Evolutionary conservation across 2,113 vertebrate species (phyloP).

Genomic region (Taurulus bubalis): DNA sequence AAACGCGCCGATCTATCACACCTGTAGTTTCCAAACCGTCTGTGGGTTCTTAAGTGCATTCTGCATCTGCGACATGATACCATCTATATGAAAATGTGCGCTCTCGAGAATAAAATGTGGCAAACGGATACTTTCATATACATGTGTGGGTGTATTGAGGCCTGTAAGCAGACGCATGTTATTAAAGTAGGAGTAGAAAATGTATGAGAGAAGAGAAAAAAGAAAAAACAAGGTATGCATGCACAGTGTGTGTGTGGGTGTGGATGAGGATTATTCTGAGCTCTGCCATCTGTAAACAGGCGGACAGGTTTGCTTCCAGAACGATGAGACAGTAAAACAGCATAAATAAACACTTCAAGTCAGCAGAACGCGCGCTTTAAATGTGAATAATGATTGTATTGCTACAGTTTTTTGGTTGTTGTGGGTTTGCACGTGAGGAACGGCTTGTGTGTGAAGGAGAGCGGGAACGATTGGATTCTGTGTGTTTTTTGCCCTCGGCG

Average conservation of each 20-base stretch:
- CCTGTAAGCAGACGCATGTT: conserved; percentile 27
- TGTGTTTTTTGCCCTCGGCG: not conserved
- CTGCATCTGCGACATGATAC: not conserved
- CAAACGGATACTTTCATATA: not conserved
- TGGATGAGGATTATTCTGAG: conserved; percentile 66
- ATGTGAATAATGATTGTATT: conserved; percentile 40
- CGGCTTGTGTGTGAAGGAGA: not conserved
- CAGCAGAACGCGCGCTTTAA: conserved; percentile 37
- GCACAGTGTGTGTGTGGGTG: conserved; percentile 59
- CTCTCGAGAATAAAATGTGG: conserved; percentile 11
- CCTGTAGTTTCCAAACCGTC: conserved; percentile 47
- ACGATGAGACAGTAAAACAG: conserved; percentile 45
- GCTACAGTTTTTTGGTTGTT: conserved; percentile 6
- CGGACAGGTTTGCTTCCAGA: conserved; percentile 65
- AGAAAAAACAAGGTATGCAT: not conserved
- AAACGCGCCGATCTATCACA: conserved; percentile 59
- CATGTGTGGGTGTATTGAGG: conserved; percentile 49
- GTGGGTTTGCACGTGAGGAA: conserved; percentile 3
- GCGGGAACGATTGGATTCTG: not conserved
- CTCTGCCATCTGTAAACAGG: conserved; percentile 67
- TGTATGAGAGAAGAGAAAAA: conserved; percentile 4
- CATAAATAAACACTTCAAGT: conserved; percentile 50
- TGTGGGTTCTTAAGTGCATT: conserved; percentile 1
- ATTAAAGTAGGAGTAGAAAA: conserved; percentile 49
- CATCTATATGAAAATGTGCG: not conserved